A percentile compares a stretch with the other conserved stretches of the same genome.
Conservation (phyloP, 2,113 vertebrate genomes). For the Sylvilagus bachmani region DNA sequence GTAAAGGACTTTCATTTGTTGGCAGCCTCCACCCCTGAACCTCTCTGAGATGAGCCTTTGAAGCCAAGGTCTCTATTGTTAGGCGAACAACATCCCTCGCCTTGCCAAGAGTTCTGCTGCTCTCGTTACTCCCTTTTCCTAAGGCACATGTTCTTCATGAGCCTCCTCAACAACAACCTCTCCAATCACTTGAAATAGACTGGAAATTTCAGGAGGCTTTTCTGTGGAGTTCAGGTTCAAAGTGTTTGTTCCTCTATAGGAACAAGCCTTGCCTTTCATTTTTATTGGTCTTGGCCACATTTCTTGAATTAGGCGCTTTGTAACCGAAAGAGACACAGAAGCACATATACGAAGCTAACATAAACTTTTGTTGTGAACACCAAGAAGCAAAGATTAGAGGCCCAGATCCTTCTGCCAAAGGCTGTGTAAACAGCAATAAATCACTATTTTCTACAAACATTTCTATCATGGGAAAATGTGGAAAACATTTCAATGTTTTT, state of each 20-base stretch:
- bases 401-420: slow-evolving; percentile 23
- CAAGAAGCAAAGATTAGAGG: slow-evolving; percentile 66
- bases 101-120: not conserved
- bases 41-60: not conserved
- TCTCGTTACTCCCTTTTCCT: not conserved
- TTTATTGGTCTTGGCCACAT: slow-evolving; percentile 68
- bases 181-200: slow-evolving; percentile 68
- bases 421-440: slow-evolving; percentile 55
- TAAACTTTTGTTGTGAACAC: slow-evolving; percentile 58
- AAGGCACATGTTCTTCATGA: not conserved
- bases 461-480: slow-evolving; percentile 20
- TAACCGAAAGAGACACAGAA: slow-evolving; percentile 68
- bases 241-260: slow-evolving; percentile 51
- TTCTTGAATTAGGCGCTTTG: slow-evolving; percentile 57
- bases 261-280: slow-evolving; percentile 54
- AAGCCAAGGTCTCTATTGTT: not conserved
- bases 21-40: not conserved
- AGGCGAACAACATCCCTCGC: not conserved
- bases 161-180: slow-evolving; percentile 54
- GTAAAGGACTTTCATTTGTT: not conserved
- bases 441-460: slow-evolving; percentile 33
- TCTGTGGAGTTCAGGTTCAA: slow-evolving; percentile 34
- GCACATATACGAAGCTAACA: slow-evolving; percentile 61
- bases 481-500: slow-evolving; percentile 34
- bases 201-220: slow-evolving; percentile 48